phyloP scores from a whole-genome alignment of 1,140 invertebrate genomes.

The Yoshiicerus persimilis region DNA sequence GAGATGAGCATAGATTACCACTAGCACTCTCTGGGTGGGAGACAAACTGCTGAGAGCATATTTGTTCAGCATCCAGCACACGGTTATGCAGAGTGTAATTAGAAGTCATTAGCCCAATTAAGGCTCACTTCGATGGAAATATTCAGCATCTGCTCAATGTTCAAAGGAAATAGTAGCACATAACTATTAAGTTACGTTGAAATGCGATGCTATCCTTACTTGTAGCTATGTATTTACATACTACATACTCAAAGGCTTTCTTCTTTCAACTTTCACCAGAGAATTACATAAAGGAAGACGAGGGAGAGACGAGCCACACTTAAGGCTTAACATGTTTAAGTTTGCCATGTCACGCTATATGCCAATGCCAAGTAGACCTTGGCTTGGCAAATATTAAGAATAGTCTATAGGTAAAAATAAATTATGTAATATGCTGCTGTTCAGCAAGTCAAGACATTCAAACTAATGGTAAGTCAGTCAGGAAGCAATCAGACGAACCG shows the following conservation, averaged over 20 bases:
- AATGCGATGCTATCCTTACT: background rate
- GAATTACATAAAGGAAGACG: background rate
- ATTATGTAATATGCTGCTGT: background rate
- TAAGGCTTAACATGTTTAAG: background rate
- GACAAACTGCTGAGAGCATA: constrained; percentile 1
- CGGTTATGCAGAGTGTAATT: constrained; percentile 9
- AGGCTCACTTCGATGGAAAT: constrained; percentile 24
- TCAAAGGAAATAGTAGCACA: background rate
- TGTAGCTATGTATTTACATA: background rate
- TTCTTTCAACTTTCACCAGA: background rate
- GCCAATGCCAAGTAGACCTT: background rate
- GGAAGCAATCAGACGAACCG: background rate
- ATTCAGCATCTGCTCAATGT: background rate
- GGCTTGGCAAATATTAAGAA: background rate
- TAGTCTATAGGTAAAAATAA: background rate
- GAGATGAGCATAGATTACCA: constrained; percentile 8
- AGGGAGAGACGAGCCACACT: too few relatives aligned
- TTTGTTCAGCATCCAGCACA: background rate
- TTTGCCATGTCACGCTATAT: background rate
- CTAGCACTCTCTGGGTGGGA: background rate
- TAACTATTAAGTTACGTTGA: background rate
- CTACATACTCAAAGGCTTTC: background rate
- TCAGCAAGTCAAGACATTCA: background rate
- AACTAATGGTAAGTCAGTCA: background rate
- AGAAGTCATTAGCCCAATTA: constrained; percentile 27